Conservation (phyloP, 2,888 invertebrate species). For the Sycophila texana region DNA sequence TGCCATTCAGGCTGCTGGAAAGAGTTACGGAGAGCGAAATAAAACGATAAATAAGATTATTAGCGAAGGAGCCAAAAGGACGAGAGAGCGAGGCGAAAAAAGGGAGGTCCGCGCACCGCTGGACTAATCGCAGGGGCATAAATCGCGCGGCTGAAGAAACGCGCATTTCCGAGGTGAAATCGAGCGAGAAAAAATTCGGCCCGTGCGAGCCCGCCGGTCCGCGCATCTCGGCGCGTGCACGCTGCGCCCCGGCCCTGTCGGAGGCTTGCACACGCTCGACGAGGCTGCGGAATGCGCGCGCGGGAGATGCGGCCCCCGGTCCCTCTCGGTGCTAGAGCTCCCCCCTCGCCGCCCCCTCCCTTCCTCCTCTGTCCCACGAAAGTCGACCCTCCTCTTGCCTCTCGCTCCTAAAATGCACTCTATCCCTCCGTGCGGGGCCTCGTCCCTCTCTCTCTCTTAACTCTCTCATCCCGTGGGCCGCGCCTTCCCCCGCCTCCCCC, state of each 20-base stretch:
- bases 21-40: not conserved
- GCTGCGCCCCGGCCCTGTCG: conserved; percentile 2
- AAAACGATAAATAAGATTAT: conserved; percentile 12
- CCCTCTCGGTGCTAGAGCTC: conserved; percentile 71
- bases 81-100: conserved; percentile 4
- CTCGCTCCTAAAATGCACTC: conserved; percentile 67
- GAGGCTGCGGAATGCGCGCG: conserved; percentile 41
- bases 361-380: conserved; percentile 58
- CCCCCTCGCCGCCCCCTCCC: conserved; percentile 67
- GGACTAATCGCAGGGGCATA: conserved; percentile 45
- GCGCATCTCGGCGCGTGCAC: conserved; percentile 4
- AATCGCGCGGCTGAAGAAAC: conserved; percentile 47
- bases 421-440: conserved; percentile 7
- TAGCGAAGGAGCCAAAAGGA: conserved; percentile 16
- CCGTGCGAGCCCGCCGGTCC: conserved; percentile 2
- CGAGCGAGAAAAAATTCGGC: conserved; percentile 54
- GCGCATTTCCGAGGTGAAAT: conserved; percentile 55
- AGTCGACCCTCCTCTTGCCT: conserved; percentile 64
- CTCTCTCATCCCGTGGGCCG: conserved; percentile 52
- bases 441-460: conserved; percentile 64
- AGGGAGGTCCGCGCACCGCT: not conserved
- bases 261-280: conserved; percentile 11
- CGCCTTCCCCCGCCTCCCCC: conserved; percentile 58
- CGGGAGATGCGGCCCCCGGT: conserved; percentile 35
- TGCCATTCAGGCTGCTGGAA: too few relatives aligned